phyloP scores from a whole-genome alignment of 2,113 vertebrate genomes.

The Todiramphus chloris region DNA sequence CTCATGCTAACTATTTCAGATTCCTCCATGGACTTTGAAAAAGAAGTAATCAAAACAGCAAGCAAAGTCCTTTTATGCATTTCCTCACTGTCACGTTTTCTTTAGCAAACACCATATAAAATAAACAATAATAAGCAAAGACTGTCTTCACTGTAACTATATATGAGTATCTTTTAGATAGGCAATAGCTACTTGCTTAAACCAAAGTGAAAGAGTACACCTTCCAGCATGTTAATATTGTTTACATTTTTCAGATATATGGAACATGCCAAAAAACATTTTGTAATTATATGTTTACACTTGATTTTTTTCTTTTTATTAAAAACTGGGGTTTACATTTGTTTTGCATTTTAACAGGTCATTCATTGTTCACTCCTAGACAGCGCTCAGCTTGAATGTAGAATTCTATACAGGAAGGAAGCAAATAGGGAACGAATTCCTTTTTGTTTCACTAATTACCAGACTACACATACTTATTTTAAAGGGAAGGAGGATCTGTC shows the following conservation, averaged over 20 bases:
- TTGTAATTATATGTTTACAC: not conserved
- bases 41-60: not conserved
- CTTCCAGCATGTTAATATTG: not conserved
- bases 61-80: not conserved
- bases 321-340: not conserved
- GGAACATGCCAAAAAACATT: not conserved
- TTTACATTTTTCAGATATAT: not conserved
- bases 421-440: not conserved
- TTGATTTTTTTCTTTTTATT: not conserved
- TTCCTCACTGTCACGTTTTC: not conserved
- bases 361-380: not conserved
- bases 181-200: not conserved
- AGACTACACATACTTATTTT: not conserved
- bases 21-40: not conserved
- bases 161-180: not conserved
- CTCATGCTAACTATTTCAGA: not conserved
- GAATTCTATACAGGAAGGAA: not conserved
- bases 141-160: not conserved
- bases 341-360: not conserved
- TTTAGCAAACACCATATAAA: not conserved
- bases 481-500: not conserved
- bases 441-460: not conserved
- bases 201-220: not conserved
- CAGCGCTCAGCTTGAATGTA: not conserved
- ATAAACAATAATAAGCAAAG: not conserved